Percentiles rank a stretch among this genome's conserved stretches.
Conservation (phyloP, 2,797 vertebrate species). For the Chrysocyon brachyurus region DNA sequence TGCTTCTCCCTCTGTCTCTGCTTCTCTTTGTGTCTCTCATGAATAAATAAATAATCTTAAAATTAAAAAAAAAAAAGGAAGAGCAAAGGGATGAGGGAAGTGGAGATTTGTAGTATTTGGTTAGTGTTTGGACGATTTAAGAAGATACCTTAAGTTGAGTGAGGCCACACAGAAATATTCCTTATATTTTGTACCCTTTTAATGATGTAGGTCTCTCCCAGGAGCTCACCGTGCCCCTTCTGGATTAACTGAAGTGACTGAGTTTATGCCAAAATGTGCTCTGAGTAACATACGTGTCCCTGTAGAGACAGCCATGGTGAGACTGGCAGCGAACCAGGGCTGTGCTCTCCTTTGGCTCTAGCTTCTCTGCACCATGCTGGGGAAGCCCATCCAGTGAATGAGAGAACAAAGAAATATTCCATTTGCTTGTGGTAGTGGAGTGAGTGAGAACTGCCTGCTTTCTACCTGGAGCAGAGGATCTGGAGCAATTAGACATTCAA, state of each 20-base stretch:
- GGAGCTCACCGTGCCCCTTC: neutral
- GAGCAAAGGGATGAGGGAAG: neutral
- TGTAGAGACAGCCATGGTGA: accelerated
- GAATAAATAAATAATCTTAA: no score
- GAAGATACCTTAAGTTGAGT: neutral
- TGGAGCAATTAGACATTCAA: neutral
- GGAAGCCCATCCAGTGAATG: accelerated
- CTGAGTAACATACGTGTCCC: neutral
- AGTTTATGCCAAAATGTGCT: neutral
- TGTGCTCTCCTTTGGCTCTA: neutral
- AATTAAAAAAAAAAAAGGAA: neutral
- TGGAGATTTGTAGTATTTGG: neutral
- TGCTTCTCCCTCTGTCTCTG: no score
- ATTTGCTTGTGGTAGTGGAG: neutral
- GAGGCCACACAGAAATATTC: neutral
- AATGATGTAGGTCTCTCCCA: no score
- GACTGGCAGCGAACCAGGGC: neutral
- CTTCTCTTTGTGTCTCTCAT: no score
- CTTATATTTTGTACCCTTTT: neutral
- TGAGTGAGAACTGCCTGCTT: neutral
- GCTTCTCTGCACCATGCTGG: neutral
- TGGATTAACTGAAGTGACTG: neutral
- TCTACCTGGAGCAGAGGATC: neutral
- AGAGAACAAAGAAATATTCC: neutral
- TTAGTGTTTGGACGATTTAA: neutral